Percentiles rank a stretch among this genome's conserved stretches.
phyloP scores from a whole-genome alignment of 2,797 vertebrate species.

The Gymnodraco acuticeps region DNA sequence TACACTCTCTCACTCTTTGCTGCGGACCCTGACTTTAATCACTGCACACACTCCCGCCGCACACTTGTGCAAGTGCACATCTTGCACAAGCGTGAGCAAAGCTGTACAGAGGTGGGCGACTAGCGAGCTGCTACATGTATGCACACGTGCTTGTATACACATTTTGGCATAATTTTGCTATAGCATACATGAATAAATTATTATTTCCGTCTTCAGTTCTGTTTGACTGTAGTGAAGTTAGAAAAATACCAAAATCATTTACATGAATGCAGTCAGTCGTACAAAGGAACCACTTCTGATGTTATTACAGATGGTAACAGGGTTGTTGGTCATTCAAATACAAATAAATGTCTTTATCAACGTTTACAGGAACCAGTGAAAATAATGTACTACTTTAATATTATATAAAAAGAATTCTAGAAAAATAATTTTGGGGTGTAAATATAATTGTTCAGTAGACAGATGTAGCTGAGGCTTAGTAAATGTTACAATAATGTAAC shows the following conservation, averaged over 20 bases:
- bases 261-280: conserved; percentile 36
- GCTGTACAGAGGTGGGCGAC: conserved; percentile 68
- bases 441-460: background rate
- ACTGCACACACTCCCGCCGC: conserved; percentile 52
- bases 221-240: conserved; percentile 38
- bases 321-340: conserved; percentile 45
- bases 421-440: background rate
- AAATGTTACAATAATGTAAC: background rate
- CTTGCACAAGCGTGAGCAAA: conserved; percentile 20
- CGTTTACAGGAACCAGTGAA: conserved; percentile 12
- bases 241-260: conserved; percentile 53
- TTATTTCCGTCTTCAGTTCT: conserved; percentile 38
- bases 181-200: conserved; percentile 63
- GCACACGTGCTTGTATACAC: conserved; percentile 57
- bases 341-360: background rate
- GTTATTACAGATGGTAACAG: conserved; percentile 54
- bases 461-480: background rate
- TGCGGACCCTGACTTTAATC: conserved; percentile 65
- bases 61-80: conserved; percentile 58
- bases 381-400: background rate
- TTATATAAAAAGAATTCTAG: background rate
- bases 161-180: conserved; percentile 40
- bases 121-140: conserved; percentile 50
- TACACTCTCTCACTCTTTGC: conserved; percentile 51
- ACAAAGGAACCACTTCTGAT: conserved; percentile 41